phyloP scores from a whole-genome alignment of 2,888 invertebrate species.

The Eretmocerus hayati region DNA sequence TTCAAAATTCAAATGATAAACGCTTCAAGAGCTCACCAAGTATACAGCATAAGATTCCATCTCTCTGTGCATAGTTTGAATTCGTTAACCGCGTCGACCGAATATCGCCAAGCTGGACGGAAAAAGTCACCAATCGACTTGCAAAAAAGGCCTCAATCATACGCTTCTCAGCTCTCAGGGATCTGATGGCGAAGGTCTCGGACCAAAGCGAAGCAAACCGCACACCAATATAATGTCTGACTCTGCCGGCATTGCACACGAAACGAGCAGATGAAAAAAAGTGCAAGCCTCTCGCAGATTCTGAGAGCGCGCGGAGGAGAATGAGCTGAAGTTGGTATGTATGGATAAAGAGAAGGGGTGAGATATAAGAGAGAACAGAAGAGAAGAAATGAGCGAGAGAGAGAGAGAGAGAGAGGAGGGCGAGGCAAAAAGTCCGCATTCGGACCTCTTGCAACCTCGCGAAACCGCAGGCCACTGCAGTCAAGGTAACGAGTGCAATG shows the following conservation, averaged over 20 bases:
- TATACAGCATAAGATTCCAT: too few species aligned
- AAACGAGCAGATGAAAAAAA: too few species aligned
- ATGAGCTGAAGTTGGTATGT: too few species aligned
- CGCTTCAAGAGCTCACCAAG: too few species aligned
- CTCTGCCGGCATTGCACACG: too few species aligned
- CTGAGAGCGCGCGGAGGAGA: slow-evolving; percentile 16
- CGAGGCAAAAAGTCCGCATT: slow-evolving; percentile 16
- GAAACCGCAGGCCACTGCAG: slow-evolving; percentile 22
- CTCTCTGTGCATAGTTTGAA: not conserved
- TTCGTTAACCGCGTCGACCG: not conserved
- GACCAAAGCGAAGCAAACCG: too few species aligned
- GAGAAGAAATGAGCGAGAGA: not conserved
- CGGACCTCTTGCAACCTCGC: slow-evolving; percentile 20
- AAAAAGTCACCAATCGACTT: slow-evolving; percentile 6
- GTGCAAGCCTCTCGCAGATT: too few species aligned
- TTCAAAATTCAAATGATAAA: too few species aligned
- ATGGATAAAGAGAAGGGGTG: slow-evolving; percentile 13
- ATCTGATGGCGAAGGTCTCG: too few species aligned
- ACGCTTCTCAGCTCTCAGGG: not conserved
- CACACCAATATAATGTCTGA: too few species aligned
- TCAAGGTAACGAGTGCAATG: slow-evolving; percentile 25
- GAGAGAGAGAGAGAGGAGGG: not conserved
- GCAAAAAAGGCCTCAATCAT: slow-evolving; percentile 17
- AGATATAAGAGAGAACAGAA: not conserved
- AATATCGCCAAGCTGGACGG: too few species aligned